A percentile compares a stretch with the other conserved stretches of the same genome.
Evolutionary conservation across 2,797 vertebrate genomes (phyloP).

Genomic region (Urosaurus nigricauda): DNA sequence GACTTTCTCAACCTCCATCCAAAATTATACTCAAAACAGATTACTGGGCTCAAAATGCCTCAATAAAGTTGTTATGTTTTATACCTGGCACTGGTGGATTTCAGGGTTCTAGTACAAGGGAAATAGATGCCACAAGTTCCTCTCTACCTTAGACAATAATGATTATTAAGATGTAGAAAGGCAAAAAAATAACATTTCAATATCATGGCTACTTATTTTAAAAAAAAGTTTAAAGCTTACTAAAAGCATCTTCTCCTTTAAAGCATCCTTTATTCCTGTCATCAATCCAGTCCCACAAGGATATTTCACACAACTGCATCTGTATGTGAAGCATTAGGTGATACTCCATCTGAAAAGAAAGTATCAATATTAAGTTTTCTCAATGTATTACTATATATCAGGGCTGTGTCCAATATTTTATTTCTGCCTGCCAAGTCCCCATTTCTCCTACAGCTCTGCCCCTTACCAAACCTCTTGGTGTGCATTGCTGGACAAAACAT

Average conservation of each 20-base stretch:
- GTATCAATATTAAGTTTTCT: background rate
- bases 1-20: background rate
- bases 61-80: background rate
- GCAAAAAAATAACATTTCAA: background rate
- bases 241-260: conserved; percentile 64
- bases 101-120: background rate
- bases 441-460: too few relatives aligned
- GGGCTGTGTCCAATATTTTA: too few relatives aligned
- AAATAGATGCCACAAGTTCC: background rate
- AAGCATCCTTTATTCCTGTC: conserved; percentile 83
- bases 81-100: background rate
- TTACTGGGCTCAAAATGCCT: too few relatives aligned
- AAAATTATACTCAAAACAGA: background rate
- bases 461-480: too few relatives aligned
- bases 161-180: background rate
- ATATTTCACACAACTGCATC: conserved; percentile 96
- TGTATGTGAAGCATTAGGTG: conserved; percentile 97
- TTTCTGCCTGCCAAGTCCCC: too few relatives aligned
- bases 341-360: conserved; percentile 85
- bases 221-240: conserved; percentile 72
- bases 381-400: conserved; percentile 14
- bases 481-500: too few relatives aligned
- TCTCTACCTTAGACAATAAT: background rate
- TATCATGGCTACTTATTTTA: conserved; percentile 50
- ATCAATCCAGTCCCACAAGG: conserved; percentile 94